phyloP scores from a whole-genome alignment of 1,140 invertebrate genomes.

The Samia ricini region DNA sequence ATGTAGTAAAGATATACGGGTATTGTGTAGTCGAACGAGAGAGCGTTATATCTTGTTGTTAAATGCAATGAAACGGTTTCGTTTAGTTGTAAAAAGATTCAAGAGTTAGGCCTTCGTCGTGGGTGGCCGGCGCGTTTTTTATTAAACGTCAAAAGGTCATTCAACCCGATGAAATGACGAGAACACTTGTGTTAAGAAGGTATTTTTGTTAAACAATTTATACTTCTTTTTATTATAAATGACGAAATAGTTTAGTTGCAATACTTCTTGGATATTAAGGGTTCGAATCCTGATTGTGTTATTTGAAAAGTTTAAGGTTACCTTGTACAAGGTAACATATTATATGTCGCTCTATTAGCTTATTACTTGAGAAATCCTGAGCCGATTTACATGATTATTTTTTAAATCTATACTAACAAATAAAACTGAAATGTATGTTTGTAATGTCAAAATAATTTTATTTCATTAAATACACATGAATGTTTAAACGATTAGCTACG shows the following conservation, averaged over 20 bases:
- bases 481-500: too few species aligned
- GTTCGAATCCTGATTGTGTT: too few species aligned
- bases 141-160: conserved; percentile 59
- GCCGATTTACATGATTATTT: too few species aligned
- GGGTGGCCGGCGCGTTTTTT: conserved; percentile 63
- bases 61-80: conserved; percentile 3
- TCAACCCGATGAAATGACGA: conserved; percentile 38
- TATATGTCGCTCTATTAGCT: too few species aligned
- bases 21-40: neutral
- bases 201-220: conserved; percentile 29
- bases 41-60: neutral
- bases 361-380: too few species aligned
- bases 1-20: neutral
- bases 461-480: too few species aligned
- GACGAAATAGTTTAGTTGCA: neutral
- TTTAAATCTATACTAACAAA: too few species aligned
- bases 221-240: neutral
- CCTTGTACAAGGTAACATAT: too few species aligned
- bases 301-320: too few species aligned
- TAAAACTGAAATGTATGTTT: too few species aligned
- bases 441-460: too few species aligned
- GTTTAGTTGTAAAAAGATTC: conserved; percentile 9
- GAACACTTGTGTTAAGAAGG: conserved; percentile 46
- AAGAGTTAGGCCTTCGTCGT: conserved; percentile 34
- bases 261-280: neutral